phyloP scores from a whole-genome alignment of 2,888 invertebrate species.

The Melanostoma mellinum region DNA sequence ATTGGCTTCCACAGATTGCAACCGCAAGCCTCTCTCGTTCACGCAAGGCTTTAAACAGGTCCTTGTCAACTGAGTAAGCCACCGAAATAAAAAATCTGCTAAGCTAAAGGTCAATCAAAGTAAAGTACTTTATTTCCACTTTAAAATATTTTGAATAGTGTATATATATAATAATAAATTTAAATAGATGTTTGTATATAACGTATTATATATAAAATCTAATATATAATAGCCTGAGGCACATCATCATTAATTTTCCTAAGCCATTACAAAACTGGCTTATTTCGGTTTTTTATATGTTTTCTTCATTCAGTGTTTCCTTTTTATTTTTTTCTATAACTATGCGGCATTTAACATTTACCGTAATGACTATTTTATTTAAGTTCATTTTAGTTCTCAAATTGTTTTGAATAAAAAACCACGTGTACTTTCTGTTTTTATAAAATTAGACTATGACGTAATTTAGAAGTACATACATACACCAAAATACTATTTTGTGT shows the following conservation, averaged over 20 bases:
- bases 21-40: too few species aligned
- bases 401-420: conserved; percentile 26
- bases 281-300: conserved; percentile 1
- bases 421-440: conserved; percentile 10
- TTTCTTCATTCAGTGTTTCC: conserved; percentile 18
- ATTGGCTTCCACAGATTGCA: too few species aligned
- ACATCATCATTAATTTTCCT: conserved; percentile 60
- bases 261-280: conserved; percentile 44
- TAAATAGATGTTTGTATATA: conserved; percentile 71
- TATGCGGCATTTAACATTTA: neutral
- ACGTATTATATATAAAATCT: conserved; percentile 69
- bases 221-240: conserved; percentile 72
- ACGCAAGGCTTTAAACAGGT: too few species aligned
- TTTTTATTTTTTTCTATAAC: conserved; percentile 28
- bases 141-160: conserved; percentile 71
- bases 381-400: conserved; percentile 4
- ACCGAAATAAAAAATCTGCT: too few species aligned
- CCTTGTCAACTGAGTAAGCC: too few species aligned
- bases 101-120: too few species aligned
- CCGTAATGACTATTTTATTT: neutral
- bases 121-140: conserved; percentile 60
- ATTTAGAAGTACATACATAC: conserved; percentile 50
- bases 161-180: conserved; percentile 70
- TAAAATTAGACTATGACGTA: conserved; percentile 40
- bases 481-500: conserved; percentile 37